Conservation (phyloP, 2,888 invertebrate genomes). For the Steinernema carpocapsae region DNA sequence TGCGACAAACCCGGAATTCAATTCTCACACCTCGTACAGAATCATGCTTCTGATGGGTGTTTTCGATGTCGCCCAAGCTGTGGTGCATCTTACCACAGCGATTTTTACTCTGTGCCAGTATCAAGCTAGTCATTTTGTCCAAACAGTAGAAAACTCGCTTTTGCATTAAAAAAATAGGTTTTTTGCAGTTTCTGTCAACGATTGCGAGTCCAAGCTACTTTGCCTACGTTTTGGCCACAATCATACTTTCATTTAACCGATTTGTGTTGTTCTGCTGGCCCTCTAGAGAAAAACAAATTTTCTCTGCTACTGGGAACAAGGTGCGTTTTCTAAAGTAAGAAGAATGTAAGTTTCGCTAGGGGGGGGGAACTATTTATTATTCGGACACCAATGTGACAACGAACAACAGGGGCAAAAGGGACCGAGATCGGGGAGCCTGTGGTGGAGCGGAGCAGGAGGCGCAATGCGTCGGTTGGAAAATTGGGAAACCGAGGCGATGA, state of each 20-base stretch:
- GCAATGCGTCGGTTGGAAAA: too few species aligned
- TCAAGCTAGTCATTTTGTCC: background rate
- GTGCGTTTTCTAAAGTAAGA: too few species aligned
- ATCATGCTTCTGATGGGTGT: conserved; percentile 21
- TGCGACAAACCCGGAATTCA: background rate
- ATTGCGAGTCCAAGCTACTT: background rate
- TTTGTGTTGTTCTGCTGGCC: background rate
- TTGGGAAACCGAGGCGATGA: too few species aligned
- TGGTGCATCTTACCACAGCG: background rate
- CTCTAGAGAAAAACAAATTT: background rate
- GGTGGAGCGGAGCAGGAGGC: too few species aligned
- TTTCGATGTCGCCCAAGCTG: conserved; percentile 7
- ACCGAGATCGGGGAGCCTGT: too few species aligned
- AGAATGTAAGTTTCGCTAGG: too few species aligned
- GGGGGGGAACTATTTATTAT: too few species aligned
- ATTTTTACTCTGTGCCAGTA: background rate
- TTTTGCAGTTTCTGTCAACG: too few species aligned
- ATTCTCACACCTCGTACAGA: background rate
- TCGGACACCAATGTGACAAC: too few species aligned
- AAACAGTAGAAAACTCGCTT: too few species aligned
- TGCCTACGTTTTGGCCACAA: background rate
- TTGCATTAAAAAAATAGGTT: background rate
- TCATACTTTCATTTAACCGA: conserved; percentile 3
- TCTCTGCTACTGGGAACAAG: background rate
- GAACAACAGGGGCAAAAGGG: too few species aligned